Evolutionary conservation across 2,113 vertebrate genomes (phyloP), one percentile per base, ranked within the genome.

Genomic region (Perca flavescens): DNA sequence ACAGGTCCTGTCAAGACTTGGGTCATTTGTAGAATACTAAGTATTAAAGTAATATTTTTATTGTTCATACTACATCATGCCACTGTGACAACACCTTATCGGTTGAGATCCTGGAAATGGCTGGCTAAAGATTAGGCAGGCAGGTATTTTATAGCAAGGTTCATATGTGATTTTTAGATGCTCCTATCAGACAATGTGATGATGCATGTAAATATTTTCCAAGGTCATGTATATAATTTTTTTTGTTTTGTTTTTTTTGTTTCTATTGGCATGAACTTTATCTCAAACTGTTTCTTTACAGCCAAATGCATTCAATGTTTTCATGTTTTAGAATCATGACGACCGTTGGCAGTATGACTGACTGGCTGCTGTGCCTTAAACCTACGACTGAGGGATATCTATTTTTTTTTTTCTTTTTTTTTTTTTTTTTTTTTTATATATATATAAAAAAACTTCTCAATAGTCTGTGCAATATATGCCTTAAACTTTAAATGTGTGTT

Each of bases 391-490:
- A 92, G 92, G 92, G 89, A 93, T 6, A 86, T 82, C 69, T 86
- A 80, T 86, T 82, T 50, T 86, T 67, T 82, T 87, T 53, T 85
- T 63, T 84, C 86, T 86, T 86, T 82, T 50, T 86, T 67, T 82
- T 87, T 53, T 85, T 63, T 82, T 87, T 86, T 88, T 89, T 78
- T 72, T 87, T 86, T 90, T 89, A 76, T 72, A 88, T 93, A 89
- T 85, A 87, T 43, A 11, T 6, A 34, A 40, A 10, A 90, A 92
- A 92, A 90, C 88, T 84, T 91, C 86, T 90, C 89, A 92, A 91
- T 95, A 95, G 95, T 94, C 90, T 94, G 95, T 96, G 94, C 95
- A 95, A 95, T 96, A 96, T 95, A 94, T 89, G 93, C 95, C 94
- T 96, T 95, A 95, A 92, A 94, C 91, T 89, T 90, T 92, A 93